Evolutionary conservation across 2,888 invertebrate genomes (phyloP).

Genomic region (Gryllus longicercus): DNA sequence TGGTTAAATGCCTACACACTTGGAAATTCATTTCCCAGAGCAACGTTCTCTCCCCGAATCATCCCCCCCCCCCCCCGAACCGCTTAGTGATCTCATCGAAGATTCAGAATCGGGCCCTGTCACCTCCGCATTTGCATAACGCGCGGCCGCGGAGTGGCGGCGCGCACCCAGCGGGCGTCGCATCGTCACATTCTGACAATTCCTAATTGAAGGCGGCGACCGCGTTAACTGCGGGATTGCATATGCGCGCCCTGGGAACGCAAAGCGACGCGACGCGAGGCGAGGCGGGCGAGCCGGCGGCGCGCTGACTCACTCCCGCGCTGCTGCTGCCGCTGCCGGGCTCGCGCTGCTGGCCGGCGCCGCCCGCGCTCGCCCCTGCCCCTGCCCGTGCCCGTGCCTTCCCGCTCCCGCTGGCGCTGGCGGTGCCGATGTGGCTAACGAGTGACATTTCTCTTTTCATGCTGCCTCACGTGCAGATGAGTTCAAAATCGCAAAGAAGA

Average conservation of each 20-base stretch:
- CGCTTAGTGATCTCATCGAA: too few relatives aligned
- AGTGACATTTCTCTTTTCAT: not conserved
- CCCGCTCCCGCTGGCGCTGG: not conserved
- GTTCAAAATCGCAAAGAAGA: constrained; percentile 39
- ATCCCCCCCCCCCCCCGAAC: too few relatives aligned
- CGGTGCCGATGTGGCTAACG: not conserved
- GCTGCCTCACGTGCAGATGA: constrained; percentile 35
- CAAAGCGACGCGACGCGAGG: not conserved
- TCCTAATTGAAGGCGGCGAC: constrained; percentile 19
- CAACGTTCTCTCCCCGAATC: too few relatives aligned
- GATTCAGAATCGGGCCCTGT: not conserved
- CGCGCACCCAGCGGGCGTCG: not conserved
- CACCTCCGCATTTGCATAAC: not conserved
- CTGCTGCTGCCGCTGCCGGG: too few relatives aligned
- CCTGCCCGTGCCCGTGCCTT: too few relatives aligned
- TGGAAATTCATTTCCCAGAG: too few relatives aligned
- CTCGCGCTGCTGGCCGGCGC: too few relatives aligned
- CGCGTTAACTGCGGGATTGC: not conserved
- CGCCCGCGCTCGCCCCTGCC: too few relatives aligned
- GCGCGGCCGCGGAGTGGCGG: not conserved
- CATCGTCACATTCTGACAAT: not conserved
- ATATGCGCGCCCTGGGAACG: not conserved
- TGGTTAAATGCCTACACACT: too few relatives aligned
- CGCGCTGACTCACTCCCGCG: not conserved
- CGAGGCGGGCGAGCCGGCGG: not conserved